phyloP scores from a whole-genome alignment of 2,888 invertebrate species.

The Stenodera caucasica region DNA sequence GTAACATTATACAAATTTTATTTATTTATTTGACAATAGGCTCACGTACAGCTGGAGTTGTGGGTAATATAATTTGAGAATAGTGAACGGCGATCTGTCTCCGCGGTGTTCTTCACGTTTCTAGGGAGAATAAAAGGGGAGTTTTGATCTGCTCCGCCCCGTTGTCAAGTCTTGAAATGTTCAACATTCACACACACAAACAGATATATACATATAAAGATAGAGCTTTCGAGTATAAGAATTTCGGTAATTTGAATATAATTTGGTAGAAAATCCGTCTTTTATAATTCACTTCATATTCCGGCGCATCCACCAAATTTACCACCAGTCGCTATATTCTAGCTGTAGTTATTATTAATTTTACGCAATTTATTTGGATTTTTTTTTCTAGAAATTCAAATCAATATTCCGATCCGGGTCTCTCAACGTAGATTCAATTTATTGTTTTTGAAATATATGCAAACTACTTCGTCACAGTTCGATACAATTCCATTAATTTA shows the following conservation, averaged over 20 bases:
- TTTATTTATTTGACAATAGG: conserved; percentile 59
- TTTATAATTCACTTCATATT: too few species aligned
- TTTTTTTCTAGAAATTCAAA: conserved; percentile 12
- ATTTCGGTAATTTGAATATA: neutral
- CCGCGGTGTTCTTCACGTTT: conserved; percentile 37
- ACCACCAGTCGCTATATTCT: neutral
- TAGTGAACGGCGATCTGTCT: conserved; percentile 56
- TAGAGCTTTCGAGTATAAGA: neutral
- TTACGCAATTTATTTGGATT: neutral
- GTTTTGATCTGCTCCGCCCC: conserved; percentile 35
- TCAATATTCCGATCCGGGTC: conserved; percentile 19
- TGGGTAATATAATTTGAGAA: conserved; percentile 56
- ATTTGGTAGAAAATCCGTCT: neutral
- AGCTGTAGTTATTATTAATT: too few species aligned
- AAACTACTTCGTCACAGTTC: conserved; percentile 23
- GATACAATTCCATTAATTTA: conserved; percentile 3
- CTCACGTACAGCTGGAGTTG: conserved; percentile 55
- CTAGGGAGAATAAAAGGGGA: conserved; percentile 39
- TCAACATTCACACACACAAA: neutral
- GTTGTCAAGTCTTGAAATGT: conserved; percentile 14
- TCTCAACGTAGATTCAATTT: conserved; percentile 27
- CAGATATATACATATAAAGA: conserved; percentile 15
- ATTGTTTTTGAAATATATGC: conserved; percentile 29
- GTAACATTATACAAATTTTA: conserved; percentile 57
- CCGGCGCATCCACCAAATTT: conserved; percentile 19